Evolutionary conservation across 2,797 vertebrate genomes (phyloP).

Genomic region (Coregonus sp.): DNA sequence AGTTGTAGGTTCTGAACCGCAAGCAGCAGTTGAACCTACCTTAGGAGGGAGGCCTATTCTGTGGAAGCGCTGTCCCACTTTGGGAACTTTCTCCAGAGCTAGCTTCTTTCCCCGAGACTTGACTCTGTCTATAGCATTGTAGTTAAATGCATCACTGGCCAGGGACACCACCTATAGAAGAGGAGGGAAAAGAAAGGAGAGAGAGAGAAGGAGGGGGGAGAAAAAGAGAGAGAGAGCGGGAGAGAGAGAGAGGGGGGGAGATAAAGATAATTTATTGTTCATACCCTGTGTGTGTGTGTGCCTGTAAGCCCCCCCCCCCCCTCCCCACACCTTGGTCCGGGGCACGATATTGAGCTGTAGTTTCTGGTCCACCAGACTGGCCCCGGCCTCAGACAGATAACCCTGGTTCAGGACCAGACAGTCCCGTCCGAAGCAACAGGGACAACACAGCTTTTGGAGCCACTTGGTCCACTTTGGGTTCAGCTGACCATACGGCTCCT

Average conservation of each 20-base stretch:
- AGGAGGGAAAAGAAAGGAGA: neutral
- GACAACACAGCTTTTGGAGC: slow-evolving; percentile 97
- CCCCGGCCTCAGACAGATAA: slow-evolving; percentile 94
- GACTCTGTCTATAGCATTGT: slow-evolving; percentile 95
- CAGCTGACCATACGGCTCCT: slow-evolving; percentile 96
- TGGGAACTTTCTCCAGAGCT: slow-evolving; percentile 96
- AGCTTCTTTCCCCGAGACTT: slow-evolving; percentile 94
- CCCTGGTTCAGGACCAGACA: slow-evolving; percentile 98
- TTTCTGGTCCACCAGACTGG: slow-evolving; percentile 96
- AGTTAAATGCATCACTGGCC: slow-evolving; percentile 97
- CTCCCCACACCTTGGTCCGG: slow-evolving; percentile 85
- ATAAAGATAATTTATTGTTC: too few species aligned
- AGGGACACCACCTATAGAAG: slow-evolving; percentile 87
- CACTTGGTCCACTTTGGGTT: slow-evolving; percentile 99
- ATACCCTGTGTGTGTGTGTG: neutral
- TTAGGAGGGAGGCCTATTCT: slow-evolving; percentile 95
- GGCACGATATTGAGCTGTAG: slow-evolving; percentile 97
- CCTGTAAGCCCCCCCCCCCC: too few species aligned
- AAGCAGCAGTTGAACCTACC: slow-evolving; percentile 68
- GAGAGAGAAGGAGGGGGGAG: neutral
- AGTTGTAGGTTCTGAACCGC: too few species aligned
- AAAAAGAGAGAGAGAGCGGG: too few species aligned
- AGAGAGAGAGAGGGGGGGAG: neutral
- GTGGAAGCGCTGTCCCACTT: slow-evolving; percentile 96
- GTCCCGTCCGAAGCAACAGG: slow-evolving; percentile 95